Evolutionary conservation across 2,113 vertebrate genomes (phyloP), one percentile per base, ranked within the genome.

Genomic region (Xiphorhynchus elegans): DNA sequence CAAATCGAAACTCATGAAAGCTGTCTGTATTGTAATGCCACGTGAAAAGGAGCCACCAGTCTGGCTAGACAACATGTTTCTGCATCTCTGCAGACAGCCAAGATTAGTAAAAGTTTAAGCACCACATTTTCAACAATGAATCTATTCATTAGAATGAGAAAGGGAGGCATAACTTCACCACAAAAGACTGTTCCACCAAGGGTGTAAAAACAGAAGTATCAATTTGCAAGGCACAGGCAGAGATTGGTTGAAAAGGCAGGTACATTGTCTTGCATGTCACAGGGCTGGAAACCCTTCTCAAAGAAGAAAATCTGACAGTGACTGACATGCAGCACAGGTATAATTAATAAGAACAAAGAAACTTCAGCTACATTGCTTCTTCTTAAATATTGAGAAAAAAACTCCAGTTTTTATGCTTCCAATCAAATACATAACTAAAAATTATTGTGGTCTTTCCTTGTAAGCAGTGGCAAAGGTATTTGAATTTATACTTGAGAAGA

Each of bases 121-220:
- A 72, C 53, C 66, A 74, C 26, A 49, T 90, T 84, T 87, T 97
- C 76, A 95, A 95, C 92, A 95, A 90, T 72, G n/a, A 91, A 24
- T 29, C 95, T 91, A 89, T 97, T 98, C 96, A 97, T 96, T 92
- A 94, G 80, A 80, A 58, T 50, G 31, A 68, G 35, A 44, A 80
- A 49, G 62, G 59, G 37, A 84, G 17, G 58, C 25, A 81, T 59
- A 95, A 83, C 66, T 86, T 92, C 55, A 53, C 50, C 66, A 49
- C 74, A 88, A 80, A 93, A 76, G 59, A 73, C 64, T 52, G 62
- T 88, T 94, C 40, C 76, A 63, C 46, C 88, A 58, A 66, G 59
- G 44, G 72, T 90, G 74, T 95, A 90, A 96, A 94, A 96, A 91
- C 16, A 76, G 29, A 88, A n/a, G 63, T 59, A 88, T 89, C 84